phyloP scores from a whole-genome alignment of 2,113 vertebrate genomes.

The Bubo scandiacus region DNA sequence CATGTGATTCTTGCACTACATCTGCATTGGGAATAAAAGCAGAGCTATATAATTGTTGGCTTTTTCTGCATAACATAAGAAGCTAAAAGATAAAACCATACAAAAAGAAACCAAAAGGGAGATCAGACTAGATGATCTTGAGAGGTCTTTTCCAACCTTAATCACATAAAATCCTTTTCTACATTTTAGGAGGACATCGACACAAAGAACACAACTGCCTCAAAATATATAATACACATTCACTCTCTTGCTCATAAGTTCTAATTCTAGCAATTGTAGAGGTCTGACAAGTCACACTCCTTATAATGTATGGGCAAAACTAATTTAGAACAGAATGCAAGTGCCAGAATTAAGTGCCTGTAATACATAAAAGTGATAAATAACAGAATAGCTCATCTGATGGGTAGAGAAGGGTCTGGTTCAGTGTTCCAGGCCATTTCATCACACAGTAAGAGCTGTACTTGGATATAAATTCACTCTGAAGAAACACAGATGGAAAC shows the following conservation, averaged over 20 bases:
- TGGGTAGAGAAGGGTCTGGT: background rate
- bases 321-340: background rate
- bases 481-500: constrained; percentile 1
- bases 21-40: background rate
- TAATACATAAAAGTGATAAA: background rate
- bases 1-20: background rate
- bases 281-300: background rate
- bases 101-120: background rate
- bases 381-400: background rate
- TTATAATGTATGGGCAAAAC: background rate
- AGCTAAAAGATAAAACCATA: background rate
- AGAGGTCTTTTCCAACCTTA: background rate
- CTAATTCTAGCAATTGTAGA: background rate
- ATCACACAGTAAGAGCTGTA: background rate
- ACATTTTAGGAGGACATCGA: background rate
- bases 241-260: background rate
- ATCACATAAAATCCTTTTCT: background rate
- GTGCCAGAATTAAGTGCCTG: background rate
- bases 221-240: background rate
- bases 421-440: background rate
- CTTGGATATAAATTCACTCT: background rate
- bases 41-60: background rate
- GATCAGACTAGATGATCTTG: background rate
- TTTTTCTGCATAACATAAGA: background rate
- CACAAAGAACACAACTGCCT: background rate